phyloP scores from a whole-genome alignment of 2,888 invertebrate species.

The Ceraclea dissimilis region DNA sequence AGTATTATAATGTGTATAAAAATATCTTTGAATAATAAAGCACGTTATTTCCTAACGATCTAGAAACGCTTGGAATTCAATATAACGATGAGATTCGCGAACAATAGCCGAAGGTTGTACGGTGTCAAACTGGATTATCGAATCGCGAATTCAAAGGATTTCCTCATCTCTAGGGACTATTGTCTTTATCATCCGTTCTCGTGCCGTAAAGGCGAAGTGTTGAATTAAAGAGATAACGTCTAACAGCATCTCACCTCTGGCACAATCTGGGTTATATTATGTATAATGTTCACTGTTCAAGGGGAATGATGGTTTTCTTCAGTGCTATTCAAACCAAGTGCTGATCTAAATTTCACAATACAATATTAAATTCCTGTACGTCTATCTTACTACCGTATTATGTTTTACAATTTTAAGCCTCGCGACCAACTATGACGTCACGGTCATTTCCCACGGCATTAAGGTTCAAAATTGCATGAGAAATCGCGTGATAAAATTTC shows the following conservation, averaged over 20 bases:
- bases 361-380: too few relatives aligned
- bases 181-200: constrained; percentile 16
- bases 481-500: too few relatives aligned
- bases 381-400: too few relatives aligned
- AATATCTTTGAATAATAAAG: too few relatives aligned
- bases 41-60: too few relatives aligned
- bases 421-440: too few relatives aligned
- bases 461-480: too few relatives aligned
- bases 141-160: constrained; percentile 20
- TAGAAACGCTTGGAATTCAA: neutral
- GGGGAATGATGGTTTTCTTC: constrained; percentile 3
- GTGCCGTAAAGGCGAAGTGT: constrained; percentile 12
- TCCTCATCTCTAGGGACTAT: constrained; percentile 10
- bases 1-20: too few relatives aligned
- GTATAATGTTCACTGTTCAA: neutral
- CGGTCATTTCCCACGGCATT: too few relatives aligned
- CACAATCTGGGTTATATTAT: neutral
- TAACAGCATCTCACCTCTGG: constrained; percentile 6
- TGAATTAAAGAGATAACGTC: constrained; percentile 21
- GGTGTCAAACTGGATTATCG: constrained; percentile 16
- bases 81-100: neutral
- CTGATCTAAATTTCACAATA: too few relatives aligned
- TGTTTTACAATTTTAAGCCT: too few relatives aligned
- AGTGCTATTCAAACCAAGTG: too few relatives aligned
- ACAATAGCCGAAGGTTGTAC: constrained; percentile 3